Evolutionary conservation across 2,797 vertebrate species (phyloP).

Genomic region (Adelosebastes latens): DNA sequence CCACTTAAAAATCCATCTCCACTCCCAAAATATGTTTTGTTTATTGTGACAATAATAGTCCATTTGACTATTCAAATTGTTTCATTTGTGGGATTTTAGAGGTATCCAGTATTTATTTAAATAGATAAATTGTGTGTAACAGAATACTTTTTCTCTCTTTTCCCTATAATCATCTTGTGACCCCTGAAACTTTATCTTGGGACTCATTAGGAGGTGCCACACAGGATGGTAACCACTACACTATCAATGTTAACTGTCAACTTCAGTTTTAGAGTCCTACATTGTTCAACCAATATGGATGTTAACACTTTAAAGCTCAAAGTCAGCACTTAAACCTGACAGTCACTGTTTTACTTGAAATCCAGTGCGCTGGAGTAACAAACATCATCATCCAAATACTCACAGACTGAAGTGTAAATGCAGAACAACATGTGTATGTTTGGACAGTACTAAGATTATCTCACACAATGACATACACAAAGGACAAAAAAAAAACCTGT

Average conservation of each 20-base stretch:
- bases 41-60: too few relatives aligned
- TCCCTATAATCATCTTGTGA: neutral
- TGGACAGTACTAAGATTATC: neutral
- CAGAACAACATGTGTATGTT: neutral
- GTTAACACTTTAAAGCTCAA: neutral
- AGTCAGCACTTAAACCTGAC: neutral
- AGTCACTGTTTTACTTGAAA: neutral
- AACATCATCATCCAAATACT: slow-evolving; percentile 2
- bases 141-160: neutral
- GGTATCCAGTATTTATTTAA: neutral
- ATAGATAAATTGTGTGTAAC: neutral
- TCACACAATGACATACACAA: neutral
- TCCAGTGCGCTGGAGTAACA: neutral
- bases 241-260: neutral
- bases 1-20: neutral
- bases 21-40: too few relatives aligned
- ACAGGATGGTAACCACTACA: neutral
- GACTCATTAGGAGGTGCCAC: neutral
- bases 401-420: slow-evolving; percentile 2
- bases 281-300: neutral
- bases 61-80: neutral
- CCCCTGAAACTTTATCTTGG: neutral
- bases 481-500: neutral
- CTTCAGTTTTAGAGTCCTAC: neutral
- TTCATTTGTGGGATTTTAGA: neutral